phyloP scores from a whole-genome alignment of 2,113 vertebrate genomes.

The Oreochromis spilurus region DNA sequence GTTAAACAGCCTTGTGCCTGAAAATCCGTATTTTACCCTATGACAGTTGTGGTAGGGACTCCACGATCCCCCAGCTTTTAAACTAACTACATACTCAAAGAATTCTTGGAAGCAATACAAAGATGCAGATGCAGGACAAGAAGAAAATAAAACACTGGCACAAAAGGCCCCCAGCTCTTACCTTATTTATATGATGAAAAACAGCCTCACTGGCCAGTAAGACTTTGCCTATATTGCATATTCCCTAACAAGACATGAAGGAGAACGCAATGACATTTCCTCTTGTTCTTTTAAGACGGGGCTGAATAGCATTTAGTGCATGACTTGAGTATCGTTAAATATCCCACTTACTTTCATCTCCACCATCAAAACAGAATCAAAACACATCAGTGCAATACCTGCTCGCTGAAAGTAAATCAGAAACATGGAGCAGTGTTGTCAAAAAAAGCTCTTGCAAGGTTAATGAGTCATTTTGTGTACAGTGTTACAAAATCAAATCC shows the following conservation, averaged over 20 bases:
- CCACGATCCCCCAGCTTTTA: background rate
- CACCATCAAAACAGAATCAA: fast-evolving
- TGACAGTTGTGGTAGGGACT: no score
- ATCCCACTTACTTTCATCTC: background rate
- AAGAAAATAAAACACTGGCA: background rate
- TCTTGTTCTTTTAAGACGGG: background rate
- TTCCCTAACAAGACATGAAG: background rate
- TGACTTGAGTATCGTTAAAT: background rate
- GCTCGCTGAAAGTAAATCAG: background rate
- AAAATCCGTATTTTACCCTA: background rate
- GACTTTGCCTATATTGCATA: background rate
- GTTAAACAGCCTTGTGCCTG: background rate
- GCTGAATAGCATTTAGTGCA: background rate
- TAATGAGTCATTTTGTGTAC: background rate
- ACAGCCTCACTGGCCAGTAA: background rate
- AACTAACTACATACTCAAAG: background rate
- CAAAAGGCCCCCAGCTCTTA: background rate
- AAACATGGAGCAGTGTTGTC: background rate
- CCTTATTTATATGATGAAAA: background rate
- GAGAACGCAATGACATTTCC: background rate
- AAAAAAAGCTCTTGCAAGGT: background rate
- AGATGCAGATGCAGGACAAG: background rate
- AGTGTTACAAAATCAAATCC: background rate
- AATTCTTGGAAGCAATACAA: background rate
- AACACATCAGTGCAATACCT: background rate